These are phyloP conservation scores for Drosophila lutescens DNA, from an alignment of 2,888 invertebrate genomes.

Conservation along the genomic window DNA sequence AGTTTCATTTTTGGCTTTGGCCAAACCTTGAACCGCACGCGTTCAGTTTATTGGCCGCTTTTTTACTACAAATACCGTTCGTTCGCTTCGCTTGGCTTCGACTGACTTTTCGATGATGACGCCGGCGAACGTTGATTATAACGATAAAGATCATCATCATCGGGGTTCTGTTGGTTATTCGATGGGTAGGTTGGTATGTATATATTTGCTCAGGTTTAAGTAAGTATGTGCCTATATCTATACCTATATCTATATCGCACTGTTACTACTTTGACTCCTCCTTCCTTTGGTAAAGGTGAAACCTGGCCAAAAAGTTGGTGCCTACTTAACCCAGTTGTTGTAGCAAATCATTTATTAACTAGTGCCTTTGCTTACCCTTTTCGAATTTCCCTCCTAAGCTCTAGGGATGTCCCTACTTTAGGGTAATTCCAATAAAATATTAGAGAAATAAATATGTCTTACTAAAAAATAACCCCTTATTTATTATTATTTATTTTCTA, in stretches of 20 bases:
- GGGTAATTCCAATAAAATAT: neutral
- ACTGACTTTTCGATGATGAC: slow-evolving; percentile 40
- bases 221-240: slow-evolving; percentile 14
- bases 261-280: neutral
- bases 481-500: too few species aligned
- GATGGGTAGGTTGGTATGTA: neutral
- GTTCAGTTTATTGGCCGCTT: slow-evolving; percentile 82
- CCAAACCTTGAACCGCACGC: slow-evolving; percentile 82
- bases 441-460: too few species aligned
- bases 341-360: slow-evolving; percentile 66
- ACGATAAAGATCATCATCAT: slow-evolving; percentile 32
- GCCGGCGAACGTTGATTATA: slow-evolving; percentile 24
- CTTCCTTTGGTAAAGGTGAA: slow-evolving; percentile 2
- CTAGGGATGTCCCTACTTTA: neutral
- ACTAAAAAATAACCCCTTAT: too few species aligned
- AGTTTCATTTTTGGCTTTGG: slow-evolving; percentile 79
- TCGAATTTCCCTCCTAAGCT: neutral
- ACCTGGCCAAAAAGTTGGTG: slow-evolving; percentile 31
- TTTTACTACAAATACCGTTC: slow-evolving; percentile 82
- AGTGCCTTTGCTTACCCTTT: slow-evolving; percentile 36
- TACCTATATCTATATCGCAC: slow-evolving; percentile 3
- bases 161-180: slow-evolving; percentile 26
- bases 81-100: slow-evolving; percentile 47
- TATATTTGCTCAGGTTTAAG: slow-evolving; percentile 14
- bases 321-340: slow-evolving; percentile 49